These are phyloP conservation scores for Sinonovacula constricta DNA, from an alignment of 1,140 invertebrate species.

Conservation along the genomic window DNA sequence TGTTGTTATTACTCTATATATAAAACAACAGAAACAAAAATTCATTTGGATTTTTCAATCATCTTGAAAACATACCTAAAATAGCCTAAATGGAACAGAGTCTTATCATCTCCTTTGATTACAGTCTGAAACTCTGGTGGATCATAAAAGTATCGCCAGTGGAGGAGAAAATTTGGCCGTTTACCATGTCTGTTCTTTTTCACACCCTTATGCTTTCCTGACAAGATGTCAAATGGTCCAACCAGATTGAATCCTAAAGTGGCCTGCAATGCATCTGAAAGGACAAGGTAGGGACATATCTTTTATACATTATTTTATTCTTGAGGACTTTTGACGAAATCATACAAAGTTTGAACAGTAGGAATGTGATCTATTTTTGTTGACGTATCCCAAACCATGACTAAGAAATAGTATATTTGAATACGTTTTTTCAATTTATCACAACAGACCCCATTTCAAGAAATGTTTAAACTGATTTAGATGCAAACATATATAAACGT, in stretches of 20 bases:
- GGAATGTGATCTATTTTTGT: not conserved
- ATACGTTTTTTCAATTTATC: not conserved
- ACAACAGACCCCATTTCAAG: not conserved
- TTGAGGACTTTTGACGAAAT: not conserved
- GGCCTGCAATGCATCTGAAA: constrained; percentile 82
- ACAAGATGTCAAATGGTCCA: constrained; percentile 92
- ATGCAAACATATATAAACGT: too few relatives aligned
- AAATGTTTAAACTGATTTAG: too few relatives aligned
- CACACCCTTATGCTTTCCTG: constrained; percentile 82
- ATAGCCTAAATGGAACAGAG: constrained; percentile 91
- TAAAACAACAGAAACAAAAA: not conserved
- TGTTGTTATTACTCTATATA: not conserved
- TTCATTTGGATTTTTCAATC: constrained; percentile 10
- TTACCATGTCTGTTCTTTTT: constrained; percentile 80
- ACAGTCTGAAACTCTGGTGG: constrained; percentile 90
- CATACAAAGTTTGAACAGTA: not conserved
- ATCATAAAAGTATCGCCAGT: constrained; percentile 96
- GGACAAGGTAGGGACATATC: not conserved
- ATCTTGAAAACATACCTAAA: constrained; percentile 84
- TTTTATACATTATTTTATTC: not conserved
- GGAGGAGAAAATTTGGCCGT: constrained; percentile 83
- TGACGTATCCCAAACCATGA: not conserved
- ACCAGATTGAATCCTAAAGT: constrained; percentile 86
- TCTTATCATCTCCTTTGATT: constrained; percentile 83
- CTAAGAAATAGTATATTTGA: not conserved